Evolutionary conservation across 2,113 vertebrate species (phyloP), one percentile per base, ranked within the genome.

Genomic region (Nibea albiflora): DNA sequence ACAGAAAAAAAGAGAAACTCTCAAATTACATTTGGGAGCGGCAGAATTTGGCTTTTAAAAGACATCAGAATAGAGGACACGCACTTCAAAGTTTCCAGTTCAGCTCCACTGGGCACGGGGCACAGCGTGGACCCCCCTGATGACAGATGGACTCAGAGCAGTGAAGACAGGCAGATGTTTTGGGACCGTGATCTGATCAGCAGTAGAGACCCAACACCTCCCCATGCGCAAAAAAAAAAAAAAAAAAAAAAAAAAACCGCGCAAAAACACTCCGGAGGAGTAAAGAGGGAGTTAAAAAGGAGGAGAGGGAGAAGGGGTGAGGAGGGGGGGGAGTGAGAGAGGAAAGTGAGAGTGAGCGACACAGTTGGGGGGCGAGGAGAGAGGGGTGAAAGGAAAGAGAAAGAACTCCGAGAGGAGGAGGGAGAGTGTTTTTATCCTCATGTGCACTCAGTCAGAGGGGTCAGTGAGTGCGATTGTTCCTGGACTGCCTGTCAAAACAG

Each of bases 401-500:
- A 85, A 88, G 82, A 81, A 83, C 74, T 80, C 44, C 2, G 64
- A 76, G 66, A 52, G 22, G 54, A 66, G 83, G 71, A 77, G 85
- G 74, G 82, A 62, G 84, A 62, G 26, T 84, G 77, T 85, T 92
- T 91, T 89, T 92, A 91, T 93, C 90, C 89, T 89, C 68, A 50
- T 82, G 86, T 90, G 92, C 88, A 90, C 89, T 84, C 88, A 90
- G 82, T 90, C 85, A 87, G 85, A 84, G 88, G 86, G 94, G 93
- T 94, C 93, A 95, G 74, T 65, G 93, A 92, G 94, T 95, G 87
- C 88, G 82, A 88, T 88, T 90, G 88, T 94, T 93, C 91, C 88
- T 86, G 85, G 66, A 81, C 90, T 86, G 91, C 86, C 91, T 91
- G 91, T 94, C 91, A 94, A 93, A 94, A 95, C 92, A 94, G 85